These are phyloP conservation scores for Teleopsis dalmanni DNA, from an alignment of 1,140 invertebrate genomes.

Conservation along the genomic window DNA sequence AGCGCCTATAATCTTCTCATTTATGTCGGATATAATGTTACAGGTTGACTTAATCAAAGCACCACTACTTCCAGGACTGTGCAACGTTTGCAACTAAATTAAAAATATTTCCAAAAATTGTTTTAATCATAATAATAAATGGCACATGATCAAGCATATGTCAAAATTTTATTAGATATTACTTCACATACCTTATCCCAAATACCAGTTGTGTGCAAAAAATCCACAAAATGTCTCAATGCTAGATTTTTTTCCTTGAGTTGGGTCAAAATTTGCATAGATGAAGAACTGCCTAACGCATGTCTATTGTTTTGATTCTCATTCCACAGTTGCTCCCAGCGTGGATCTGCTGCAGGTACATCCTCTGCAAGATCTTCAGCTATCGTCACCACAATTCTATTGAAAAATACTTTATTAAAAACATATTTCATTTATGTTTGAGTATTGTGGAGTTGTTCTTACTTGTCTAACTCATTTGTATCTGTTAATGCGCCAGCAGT, in stretches of 20 bases:
- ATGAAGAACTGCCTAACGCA: conserved; percentile 56
- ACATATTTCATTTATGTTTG: background rate
- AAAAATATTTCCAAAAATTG: background rate
- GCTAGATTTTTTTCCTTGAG: conserved; percentile 79
- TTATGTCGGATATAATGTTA: conserved; percentile 61
- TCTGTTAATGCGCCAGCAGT: conserved; percentile 13
- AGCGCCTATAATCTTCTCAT: conserved; percentile 71
- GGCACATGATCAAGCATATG: background rate
- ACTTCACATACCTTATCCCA: conserved; percentile 58
- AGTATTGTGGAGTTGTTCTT: background rate
- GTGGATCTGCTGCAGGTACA: conserved; percentile 78
- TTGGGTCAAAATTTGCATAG: conserved; percentile 75
- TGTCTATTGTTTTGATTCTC: conserved; percentile 19
- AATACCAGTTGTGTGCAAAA: conserved; percentile 67
- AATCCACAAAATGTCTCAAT: conserved; percentile 62
- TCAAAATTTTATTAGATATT: background rate
- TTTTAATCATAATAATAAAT: background rate
- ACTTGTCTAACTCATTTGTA: conserved; percentile 31
- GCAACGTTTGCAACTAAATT: conserved; percentile 32
- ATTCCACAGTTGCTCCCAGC: conserved; percentile 55
- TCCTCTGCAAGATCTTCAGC: conserved; percentile 79
- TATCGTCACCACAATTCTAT: conserved; percentile 58
- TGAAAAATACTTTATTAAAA: background rate
- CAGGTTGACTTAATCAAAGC: conserved; percentile 55
- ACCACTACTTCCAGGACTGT: conserved; percentile 50